Base-by-base conservation (phyloP, 2,797 vertebrate species). In the Clarias laeviceps region DNA sequence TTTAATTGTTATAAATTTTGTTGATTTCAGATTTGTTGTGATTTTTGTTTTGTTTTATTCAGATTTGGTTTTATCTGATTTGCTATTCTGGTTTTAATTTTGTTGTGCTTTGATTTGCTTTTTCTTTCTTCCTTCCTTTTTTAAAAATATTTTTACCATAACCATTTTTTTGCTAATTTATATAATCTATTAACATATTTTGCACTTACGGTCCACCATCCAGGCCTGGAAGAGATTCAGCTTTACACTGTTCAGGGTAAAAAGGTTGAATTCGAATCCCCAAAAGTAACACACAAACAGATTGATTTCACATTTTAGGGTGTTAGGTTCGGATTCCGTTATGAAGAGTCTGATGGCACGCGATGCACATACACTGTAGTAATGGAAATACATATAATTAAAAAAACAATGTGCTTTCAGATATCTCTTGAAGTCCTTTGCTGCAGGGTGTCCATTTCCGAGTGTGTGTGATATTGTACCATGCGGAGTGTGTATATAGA, bases 401-500 rank as follows among this genome's bases (percentile, higher is more conserved):
- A 77, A n/a, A 56, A 74, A 74, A 54, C 20, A 20, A 20, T 95
- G 95, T 95, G 95, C 94, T 95, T 95, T 90, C 91, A 90, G 89
- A 93, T 92, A 90, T 90, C 88, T 92, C 86, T 90, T 91, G 87
- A 91, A 79, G 91, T 17, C 87, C 83, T 90, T 81, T 57, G 57
- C 64, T 70, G 73, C 62, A n/a, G 34, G 2, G 80, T 65, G 77
- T 84, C 69, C 79, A 59, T 76, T 80, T 84, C 54, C 17, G 69
- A 64, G 64, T 54, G 78, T 74, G 68, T 82, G 72, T 65, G 34
- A 81, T 82, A 62, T 62, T 56, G 72, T 80, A 81, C 69, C 82
- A 74, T 72, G 84, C 56, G 64, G 80, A 78, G 78, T 78, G 87
- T 84, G 73, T 76, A 77, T 34, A 34, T 40, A 77, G 87, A 89